Percentiles rank a stretch among this genome's conserved stretches.
Conservation (phyloP, 2,113 vertebrate genomes). For the Aplodontia rufa region DNA sequence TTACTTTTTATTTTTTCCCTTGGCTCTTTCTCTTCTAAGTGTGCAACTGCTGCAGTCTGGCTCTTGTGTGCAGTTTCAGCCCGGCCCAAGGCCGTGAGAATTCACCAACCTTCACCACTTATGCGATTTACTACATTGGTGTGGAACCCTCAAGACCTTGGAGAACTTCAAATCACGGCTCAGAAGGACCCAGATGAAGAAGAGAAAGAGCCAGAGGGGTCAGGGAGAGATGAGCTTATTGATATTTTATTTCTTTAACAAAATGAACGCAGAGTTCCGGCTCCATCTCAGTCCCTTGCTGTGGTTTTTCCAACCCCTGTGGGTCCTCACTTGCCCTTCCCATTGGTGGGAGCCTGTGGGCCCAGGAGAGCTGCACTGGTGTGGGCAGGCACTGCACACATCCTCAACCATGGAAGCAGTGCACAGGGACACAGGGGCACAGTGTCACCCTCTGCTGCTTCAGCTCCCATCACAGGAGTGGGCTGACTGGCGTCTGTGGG, state of each 20-base stretch:
- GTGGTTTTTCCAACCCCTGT: neutral
- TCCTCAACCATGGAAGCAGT: too few relatives aligned
- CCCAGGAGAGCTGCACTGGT: neutral
- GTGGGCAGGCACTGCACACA: neutral
- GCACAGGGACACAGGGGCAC: neutral
- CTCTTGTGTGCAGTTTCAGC: neutral
- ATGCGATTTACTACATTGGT: accelerated
- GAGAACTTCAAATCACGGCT: neutral
- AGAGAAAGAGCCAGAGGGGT: neutral
- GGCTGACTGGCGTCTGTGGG: neutral
- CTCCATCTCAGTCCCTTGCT: neutral
- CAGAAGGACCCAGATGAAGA: accelerated
- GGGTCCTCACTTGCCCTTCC: accelerated
- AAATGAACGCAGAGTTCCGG: neutral
- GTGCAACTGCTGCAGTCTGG: neutral
- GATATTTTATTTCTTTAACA: neutral
- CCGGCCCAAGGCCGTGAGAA: neutral
- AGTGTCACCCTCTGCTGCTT: neutral
- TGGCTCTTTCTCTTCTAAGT: neutral
- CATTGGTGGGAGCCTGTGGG: neutral
- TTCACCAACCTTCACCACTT: neutral
- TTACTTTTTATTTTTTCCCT: accelerated
- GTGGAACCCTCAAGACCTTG: neutral
- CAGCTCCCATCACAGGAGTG: neutral
- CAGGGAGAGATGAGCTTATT: neutral